phyloP scores from a whole-genome alignment of 2,888 invertebrate species.

The Leptopilina drosophilae region DNA sequence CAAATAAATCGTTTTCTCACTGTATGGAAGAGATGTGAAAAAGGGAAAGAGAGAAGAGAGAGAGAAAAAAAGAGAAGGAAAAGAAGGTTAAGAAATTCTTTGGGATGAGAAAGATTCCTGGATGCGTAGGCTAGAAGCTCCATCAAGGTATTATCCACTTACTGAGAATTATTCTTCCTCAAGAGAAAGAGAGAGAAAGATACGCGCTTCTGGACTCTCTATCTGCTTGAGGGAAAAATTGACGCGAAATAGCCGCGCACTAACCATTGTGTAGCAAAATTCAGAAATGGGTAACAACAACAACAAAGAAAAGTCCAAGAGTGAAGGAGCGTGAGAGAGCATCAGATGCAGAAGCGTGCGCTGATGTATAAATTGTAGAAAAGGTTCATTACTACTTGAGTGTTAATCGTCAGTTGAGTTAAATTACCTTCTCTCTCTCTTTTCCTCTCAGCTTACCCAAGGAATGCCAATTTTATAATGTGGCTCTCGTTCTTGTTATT shows the following conservation, averaged over 20 bases:
- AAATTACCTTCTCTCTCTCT: constrained; percentile 52
- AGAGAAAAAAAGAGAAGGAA: neutral
- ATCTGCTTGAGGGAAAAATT: constrained; percentile 63
- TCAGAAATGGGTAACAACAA: constrained; percentile 47
- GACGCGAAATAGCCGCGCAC: constrained; percentile 57
- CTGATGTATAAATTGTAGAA: neutral
- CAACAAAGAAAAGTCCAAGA: constrained; percentile 54
- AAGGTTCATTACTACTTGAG: constrained; percentile 57
- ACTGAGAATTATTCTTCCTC: constrained; percentile 70
- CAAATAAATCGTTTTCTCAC: no score
- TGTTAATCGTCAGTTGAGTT: constrained; percentile 62
- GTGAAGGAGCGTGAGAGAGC: neutral
- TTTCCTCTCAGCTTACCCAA: constrained; percentile 50
- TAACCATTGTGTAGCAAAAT: constrained; percentile 62
- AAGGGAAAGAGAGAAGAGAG: neutral
- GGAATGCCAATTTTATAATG: constrained; percentile 46
- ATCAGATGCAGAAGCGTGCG: no score
- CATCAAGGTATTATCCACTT: constrained; percentile 73
- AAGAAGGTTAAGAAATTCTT: neutral
- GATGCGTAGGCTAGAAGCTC: constrained; percentile 71
- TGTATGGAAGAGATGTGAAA: no score
- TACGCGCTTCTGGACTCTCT: constrained; percentile 35
- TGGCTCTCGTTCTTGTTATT: constrained; percentile 15
- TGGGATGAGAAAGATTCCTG: constrained; percentile 46
- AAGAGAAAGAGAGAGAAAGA: neutral